phyloP scores from a whole-genome alignment of 2,113 vertebrate genomes.

The Brachionichthys hirsutus region DNA sequence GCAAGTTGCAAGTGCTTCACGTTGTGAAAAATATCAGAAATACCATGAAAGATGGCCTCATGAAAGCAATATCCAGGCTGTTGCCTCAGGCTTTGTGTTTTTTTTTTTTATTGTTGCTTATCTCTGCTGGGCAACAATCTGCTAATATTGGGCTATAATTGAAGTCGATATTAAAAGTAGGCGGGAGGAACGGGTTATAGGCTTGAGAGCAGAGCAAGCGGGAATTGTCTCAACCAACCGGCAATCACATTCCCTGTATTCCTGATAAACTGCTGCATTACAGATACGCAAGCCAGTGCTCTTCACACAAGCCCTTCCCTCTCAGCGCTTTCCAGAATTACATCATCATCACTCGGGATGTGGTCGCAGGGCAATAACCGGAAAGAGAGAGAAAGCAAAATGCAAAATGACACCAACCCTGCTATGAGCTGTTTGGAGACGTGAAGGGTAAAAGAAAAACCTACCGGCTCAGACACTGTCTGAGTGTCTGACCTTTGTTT shows the following conservation, averaged over 20 bases:
- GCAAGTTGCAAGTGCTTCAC: too few relatives aligned
- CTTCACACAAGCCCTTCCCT: conserved; percentile 71
- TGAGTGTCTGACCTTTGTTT: too few relatives aligned
- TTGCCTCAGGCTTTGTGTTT: conserved; percentile 30
- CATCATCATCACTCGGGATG: conserved; percentile 35
- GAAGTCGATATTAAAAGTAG: conserved; percentile 68
- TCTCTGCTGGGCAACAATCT: conserved; percentile 18
- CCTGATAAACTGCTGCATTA: conserved; percentile 79
- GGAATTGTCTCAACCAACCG: conserved; percentile 49
- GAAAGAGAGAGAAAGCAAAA: conserved; percentile 15
- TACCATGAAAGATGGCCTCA: neutral
- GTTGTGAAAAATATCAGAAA: too few relatives aligned
- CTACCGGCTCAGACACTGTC: too few relatives aligned
- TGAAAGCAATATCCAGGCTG: conserved; percentile 23
- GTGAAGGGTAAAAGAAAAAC: too few relatives aligned
- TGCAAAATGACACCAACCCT: too few relatives aligned
- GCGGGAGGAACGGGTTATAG: conserved; percentile 34
- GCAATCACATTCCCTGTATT: conserved; percentile 66
- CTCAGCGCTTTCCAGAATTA: conserved; percentile 22
- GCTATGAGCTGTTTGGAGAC: too few relatives aligned
- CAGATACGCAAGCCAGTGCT: conserved; percentile 51
- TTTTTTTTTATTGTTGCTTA: conserved; percentile 35
- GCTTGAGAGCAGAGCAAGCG: conserved; percentile 4
- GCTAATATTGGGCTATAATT: conserved; percentile 43
- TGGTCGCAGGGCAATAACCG: conserved; percentile 11